Evolutionary conservation across 2,888 invertebrate genomes (phyloP).

Genomic region (Pandemis heparana): DNA sequence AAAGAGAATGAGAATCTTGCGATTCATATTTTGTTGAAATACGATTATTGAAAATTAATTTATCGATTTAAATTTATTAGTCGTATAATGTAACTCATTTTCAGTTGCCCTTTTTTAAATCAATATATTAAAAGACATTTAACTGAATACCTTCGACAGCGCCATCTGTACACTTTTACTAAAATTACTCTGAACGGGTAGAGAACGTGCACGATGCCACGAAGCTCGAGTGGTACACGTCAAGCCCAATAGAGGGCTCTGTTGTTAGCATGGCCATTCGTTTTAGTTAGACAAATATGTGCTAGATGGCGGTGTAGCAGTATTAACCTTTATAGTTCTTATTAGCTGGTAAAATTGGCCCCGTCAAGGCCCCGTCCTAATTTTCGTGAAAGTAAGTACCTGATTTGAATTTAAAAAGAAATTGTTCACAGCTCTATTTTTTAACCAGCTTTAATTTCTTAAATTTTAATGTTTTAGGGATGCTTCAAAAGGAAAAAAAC

Average conservation of each 20-base stretch:
- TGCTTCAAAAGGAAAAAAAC: too few species aligned
- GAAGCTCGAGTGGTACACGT: neutral
- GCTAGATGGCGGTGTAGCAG: neutral
- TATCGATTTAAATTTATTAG: neutral
- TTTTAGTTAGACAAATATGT: neutral
- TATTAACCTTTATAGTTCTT: neutral
- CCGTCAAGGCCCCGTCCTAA: too few species aligned
- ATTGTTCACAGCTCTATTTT: too few species aligned
- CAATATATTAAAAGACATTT: neutral
- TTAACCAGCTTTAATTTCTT: too few species aligned
- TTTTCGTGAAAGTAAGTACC: too few species aligned
- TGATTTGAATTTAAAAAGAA: too few species aligned
- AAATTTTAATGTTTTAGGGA: too few species aligned
- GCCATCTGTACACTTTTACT: slow-evolving; percentile 17
- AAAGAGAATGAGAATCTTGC: neutral
- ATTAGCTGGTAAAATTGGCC: neutral
- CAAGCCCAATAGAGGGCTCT: neutral
- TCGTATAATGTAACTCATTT: neutral
- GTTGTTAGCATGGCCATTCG: neutral
- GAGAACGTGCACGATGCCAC: neutral
- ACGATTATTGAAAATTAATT: neutral
- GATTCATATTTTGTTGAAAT: neutral
- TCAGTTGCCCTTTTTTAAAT: neutral
- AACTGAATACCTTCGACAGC: neutral
- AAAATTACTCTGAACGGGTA: neutral